These are phyloP conservation scores for Eonycteris spelaea DNA, from an alignment of 2,113 vertebrate genomes.

Conservation along the genomic window DNA sequence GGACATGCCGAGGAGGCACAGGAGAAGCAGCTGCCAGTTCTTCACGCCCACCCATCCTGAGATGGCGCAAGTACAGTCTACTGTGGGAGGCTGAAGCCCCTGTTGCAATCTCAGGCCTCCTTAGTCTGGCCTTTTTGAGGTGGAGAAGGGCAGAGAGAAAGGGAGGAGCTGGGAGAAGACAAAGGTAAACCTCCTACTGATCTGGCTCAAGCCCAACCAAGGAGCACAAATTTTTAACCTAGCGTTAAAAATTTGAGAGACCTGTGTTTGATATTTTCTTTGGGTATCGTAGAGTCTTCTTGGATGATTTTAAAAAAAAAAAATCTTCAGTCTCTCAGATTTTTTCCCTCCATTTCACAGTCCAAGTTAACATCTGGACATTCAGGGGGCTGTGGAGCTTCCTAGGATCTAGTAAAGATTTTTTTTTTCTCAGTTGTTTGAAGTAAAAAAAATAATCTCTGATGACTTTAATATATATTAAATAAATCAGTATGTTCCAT, in stretches of 20 bases:
- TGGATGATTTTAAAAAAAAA: background rate
- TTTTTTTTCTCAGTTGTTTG: background rate
- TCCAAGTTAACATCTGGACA: background rate
- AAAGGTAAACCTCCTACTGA: background rate
- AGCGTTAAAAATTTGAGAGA: background rate
- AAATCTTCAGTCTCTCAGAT: background rate
- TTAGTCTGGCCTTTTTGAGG: background rate
- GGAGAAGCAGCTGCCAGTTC: background rate
- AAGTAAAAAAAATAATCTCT: background rate
- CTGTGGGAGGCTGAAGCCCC: background rate
- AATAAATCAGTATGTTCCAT: background rate
- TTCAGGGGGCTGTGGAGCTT: background rate
- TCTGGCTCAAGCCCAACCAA: background rate
- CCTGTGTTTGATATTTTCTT: background rate
- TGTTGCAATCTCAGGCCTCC: background rate
- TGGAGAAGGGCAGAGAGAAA: background rate
- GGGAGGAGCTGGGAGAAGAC: background rate
- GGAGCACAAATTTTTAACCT: background rate
- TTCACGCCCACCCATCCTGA: background rate
- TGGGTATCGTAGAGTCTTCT: background rate
- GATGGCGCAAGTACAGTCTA: background rate
- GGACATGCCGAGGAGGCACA: background rate
- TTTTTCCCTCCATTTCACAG: background rate
- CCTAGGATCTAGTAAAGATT: background rate
- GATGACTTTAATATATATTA: background rate